Evolutionary conservation across 2,888 invertebrate species (phyloP), one percentile per base, ranked within the genome.

Genomic region (Hipparchia sbordonii): DNA sequence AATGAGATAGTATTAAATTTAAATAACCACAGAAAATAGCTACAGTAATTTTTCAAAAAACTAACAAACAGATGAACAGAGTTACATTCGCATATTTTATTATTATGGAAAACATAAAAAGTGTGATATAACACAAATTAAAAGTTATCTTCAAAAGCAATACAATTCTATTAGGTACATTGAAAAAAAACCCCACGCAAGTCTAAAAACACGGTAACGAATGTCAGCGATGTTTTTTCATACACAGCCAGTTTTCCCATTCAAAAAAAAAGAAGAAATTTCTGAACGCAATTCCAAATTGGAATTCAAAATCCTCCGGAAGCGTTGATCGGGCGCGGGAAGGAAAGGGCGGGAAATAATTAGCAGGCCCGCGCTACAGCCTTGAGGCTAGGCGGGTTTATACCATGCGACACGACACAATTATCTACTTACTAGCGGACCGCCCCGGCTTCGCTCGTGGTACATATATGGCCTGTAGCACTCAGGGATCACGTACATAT

Each of bases 301-400:
- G 75, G 75, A 75, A 75, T 74, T 77, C 70, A 74, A 75, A 72
- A 74, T 70, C 65, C 72, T 62, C 70, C 77, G 78, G 77, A 79
- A 79, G 77, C 77, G 79, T 77, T 77, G 78, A 78, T 77, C 78
- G 78, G 76, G 78, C 59, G 67, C 78, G 75, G 77, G 75, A 75
- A 87, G 87, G 88, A 87, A 89, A 89, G 85, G 83, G 89, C 90
- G 89, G 91, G 91, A 90, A 91, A 90, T 92, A 92, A 92, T 92
- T 91, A 91, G 90, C 89, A 82, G 81, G 75, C 78, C 77, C 82
- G 83, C 82, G 82, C 81, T 80, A 75, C 65, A 76, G 74, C 78
- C 85, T 91, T 85, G 79, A 69, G 89, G 90, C 89, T 61, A 83
- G 84, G 87, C 82, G 83, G 85, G 70, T 57, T 62, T 56, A 63